phyloP scores from a whole-genome alignment of 1,140 invertebrate species.

The Copidosoma floridanum region DNA sequence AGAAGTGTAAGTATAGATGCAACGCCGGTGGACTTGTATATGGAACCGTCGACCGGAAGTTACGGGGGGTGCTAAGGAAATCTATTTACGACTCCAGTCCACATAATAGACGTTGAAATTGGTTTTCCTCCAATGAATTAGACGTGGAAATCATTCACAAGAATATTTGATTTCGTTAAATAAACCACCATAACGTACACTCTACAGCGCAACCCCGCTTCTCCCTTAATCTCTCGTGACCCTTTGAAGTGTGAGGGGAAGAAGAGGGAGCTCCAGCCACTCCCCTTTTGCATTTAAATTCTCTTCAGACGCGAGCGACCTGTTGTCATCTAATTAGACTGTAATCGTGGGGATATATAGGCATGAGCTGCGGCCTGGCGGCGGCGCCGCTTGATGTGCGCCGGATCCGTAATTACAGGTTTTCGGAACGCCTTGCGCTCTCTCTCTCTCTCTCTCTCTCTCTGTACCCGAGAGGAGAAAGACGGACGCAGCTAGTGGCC shows the following conservation, averaged over 20 bases:
- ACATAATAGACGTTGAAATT: too few relatives aligned
- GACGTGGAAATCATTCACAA: too few relatives aligned
- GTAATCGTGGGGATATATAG: constrained; percentile 11
- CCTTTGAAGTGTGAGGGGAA: too few relatives aligned
- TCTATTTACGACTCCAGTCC: constrained; percentile 10
- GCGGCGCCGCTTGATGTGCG: constrained; percentile 55
- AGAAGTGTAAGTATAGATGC: background rate
- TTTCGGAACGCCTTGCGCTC: constrained; percentile 53
- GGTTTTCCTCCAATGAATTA: too few relatives aligned
- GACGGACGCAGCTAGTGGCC: constrained; percentile 26
- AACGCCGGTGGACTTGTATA: constrained; percentile 2
- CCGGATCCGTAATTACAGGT: constrained; percentile 55
- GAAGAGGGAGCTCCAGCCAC: too few relatives aligned
- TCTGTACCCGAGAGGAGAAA: constrained; percentile 34
- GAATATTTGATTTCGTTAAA: too few relatives aligned
- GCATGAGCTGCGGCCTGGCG: constrained; percentile 30
- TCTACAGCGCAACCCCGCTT: too few relatives aligned
- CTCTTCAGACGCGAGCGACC: too few relatives aligned
- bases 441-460: too few relatives aligned
- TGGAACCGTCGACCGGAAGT: constrained; percentile 9
- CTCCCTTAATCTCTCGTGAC: too few relatives aligned
- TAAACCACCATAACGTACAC: too few relatives aligned
- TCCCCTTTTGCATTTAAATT: too few relatives aligned
- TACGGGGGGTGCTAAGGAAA: background rate
- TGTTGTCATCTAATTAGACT: constrained; percentile 5